Evolutionary conservation across 2,888 invertebrate genomes (phyloP).

Genomic region (Gymnosoma rotundatum): DNA sequence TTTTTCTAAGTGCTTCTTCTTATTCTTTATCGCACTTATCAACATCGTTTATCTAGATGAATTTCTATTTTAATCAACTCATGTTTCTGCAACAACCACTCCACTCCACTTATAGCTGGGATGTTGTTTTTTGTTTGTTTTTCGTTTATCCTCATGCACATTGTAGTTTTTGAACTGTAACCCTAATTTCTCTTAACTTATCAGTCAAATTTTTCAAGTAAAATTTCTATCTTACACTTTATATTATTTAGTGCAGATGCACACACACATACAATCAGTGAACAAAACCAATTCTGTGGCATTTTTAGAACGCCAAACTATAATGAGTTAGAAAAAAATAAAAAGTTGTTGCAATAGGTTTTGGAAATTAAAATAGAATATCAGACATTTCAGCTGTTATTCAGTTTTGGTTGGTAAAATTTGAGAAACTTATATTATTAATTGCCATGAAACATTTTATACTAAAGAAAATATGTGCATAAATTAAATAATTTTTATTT

Average conservation of each 20-base stretch:
- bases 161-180: slow-evolving; percentile 30
- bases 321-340: background rate
- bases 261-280: background rate
- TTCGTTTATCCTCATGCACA: background rate
- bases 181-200: slow-evolving; percentile 47
- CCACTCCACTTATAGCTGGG: background rate
- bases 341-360: background rate
- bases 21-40: background rate
- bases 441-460: too few species aligned
- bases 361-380: background rate
- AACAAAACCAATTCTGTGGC: background rate
- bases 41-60: background rate
- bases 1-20: slow-evolving; percentile 1
- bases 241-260: background rate
- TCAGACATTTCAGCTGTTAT: background rate
- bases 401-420: background rate
- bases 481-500: too few species aligned
- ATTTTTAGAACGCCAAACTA: background rate
- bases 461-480: too few species aligned
- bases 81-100: background rate
- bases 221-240: slow-evolving; percentile 27
- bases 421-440: background rate
- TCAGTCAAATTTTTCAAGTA: slow-evolving; percentile 37
- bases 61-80: slow-evolving; percentile 3
- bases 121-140: background rate